Conservation (phyloP, 2,113 vertebrate genomes). For the Paracanthobrama guichenoti region DNA sequence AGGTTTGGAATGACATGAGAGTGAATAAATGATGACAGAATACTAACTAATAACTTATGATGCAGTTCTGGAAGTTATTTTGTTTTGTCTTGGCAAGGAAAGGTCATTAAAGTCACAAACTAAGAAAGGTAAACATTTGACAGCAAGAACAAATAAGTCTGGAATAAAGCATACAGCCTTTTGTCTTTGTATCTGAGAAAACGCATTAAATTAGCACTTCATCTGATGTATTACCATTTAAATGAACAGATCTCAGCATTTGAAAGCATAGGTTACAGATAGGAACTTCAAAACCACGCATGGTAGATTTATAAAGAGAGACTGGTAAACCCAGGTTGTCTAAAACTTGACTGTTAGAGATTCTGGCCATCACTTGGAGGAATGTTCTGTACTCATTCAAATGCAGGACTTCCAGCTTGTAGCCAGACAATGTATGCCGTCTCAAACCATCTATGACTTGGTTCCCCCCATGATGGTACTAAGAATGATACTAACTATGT, state of each 20-base stretch:
- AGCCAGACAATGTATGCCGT: not conserved
- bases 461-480: not conserved
- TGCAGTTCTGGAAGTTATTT: constrained; percentile 36
- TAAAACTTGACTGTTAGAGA: not conserved
- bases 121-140: not conserved
- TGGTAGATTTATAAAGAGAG: not conserved
- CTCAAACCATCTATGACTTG: not conserved
- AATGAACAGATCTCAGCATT: not conserved
- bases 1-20: not conserved
- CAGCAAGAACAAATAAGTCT: not conserved
- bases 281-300: not conserved
- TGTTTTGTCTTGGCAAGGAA: constrained; percentile 40
- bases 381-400: not conserved
- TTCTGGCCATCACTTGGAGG: not conserved
- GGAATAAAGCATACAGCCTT: not conserved
- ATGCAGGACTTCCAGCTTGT: not conserved
- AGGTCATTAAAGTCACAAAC: constrained; percentile 46
- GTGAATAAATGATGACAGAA: not conserved
- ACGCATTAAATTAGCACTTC: not conserved
- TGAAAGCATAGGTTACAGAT: not conserved
- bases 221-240: not conserved
- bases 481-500: not conserved
- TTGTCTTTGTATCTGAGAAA: not conserved
- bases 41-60: not conserved
- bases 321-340: not conserved